Evolutionary conservation across 2,888 invertebrate species (phyloP), one percentile per base, ranked within the genome.

Genomic region (Drosophila stalkeri): DNA sequence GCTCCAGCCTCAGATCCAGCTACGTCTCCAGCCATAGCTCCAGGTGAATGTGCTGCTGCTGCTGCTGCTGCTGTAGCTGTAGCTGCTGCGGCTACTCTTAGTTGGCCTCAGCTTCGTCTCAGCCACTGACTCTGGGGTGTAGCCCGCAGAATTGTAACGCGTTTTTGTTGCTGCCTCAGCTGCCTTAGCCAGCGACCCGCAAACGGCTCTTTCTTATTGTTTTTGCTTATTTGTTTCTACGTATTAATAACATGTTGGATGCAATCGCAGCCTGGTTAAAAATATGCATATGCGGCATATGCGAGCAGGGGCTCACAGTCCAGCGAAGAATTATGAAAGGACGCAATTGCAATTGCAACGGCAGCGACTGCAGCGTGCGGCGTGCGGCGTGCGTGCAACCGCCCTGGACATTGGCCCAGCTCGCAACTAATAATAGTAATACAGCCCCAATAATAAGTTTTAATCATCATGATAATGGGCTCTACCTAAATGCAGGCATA

Each of bases 161-260:
- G 84, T 81, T 82, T 82, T 70, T 77, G 41, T 55, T 74, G 56
- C 51, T 56, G 65, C 41, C 49, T 49, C 41, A 49, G 44, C 41
- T 44, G 44, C 57, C 46, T 46, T 20, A 59, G 54, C 55, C 62
- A 64, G 72, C 62, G 69, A 67, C 69, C 69, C 69, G 80, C 71
- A 71, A 62, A 66, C 75, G 68, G 62, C 77, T 73, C 81, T 81
- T 81, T 88, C 72, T 86, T 90, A 86, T 86, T 90, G 86, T 86
- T 90, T 90, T 90, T 90, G 89, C 89, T 90, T 90, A 90, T 86
- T 90, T 88, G 84, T 87, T 86, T 88, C 84, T 90, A 86, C 89
- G 90, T 90, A 87, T 87, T 87, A 90, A 87, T 87, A 87, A 90
- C 87, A 90, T 89, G 90, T 90, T 90, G 74, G 83, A 72, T 72